phyloP scores from a whole-genome alignment of 2,888 invertebrate species.

The Pteria penguin region DNA sequence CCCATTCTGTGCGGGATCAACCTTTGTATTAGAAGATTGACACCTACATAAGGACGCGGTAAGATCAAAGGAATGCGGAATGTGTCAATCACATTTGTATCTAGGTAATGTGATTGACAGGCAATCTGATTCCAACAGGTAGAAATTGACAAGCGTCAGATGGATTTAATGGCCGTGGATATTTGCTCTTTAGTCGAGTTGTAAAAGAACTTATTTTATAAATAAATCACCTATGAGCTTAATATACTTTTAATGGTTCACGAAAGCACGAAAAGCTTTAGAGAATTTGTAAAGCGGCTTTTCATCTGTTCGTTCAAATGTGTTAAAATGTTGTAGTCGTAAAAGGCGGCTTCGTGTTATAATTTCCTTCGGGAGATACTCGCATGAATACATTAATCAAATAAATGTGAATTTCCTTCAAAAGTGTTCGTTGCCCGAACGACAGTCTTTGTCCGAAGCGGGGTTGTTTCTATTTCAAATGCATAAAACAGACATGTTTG shows the following conservation, averaged over 20 bases:
- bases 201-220: constrained; percentile 10
- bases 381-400: not conserved
- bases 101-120: constrained; percentile 38
- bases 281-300: not conserved
- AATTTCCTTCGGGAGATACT: not conserved
- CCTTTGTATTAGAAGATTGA: constrained; percentile 25
- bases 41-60: constrained; percentile 26
- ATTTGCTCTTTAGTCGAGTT: constrained; percentile 29
- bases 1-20: constrained; percentile 23
- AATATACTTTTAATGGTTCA: constrained; percentile 17
- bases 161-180: constrained; percentile 32
- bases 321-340: not conserved
- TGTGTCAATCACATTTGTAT: constrained; percentile 61
- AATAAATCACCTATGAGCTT: constrained; percentile 28
- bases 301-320: not conserved
- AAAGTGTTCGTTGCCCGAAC: constrained; percentile 5
- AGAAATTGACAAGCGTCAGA: constrained; percentile 29
- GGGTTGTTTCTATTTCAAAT: not conserved
- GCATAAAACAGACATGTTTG: constrained; percentile 17
- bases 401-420: constrained; percentile 2
- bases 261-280: not conserved
- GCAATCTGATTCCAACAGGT: constrained; percentile 30
- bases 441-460: not conserved
- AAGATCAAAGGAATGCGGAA: constrained; percentile 63
- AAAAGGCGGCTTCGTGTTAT: not conserved